Evolutionary conservation across 2,113 vertebrate genomes (phyloP), one percentile per base, ranked within the genome.

Genomic region (Strigops habroptila): DNA sequence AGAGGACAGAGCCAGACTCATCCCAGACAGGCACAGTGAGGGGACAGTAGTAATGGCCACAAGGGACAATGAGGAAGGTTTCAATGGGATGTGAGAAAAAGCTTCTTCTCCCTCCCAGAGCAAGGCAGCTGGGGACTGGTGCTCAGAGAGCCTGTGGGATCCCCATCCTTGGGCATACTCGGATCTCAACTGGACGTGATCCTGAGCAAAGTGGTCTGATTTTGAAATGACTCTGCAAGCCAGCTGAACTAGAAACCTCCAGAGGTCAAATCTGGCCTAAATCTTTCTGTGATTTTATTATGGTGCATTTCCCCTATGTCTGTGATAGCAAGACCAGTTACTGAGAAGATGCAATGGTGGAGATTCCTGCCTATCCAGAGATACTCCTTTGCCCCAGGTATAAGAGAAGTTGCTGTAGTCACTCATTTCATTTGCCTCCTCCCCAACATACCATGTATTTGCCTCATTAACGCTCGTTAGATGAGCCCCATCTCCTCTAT

Each of bases 11-110:
- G 30, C 24, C 46, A 78, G 31, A 4, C 62, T 16, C 28, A 23
- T 74, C n/a, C 31, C 63, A 30, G 37, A 67, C 59, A 39, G 17
- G 18, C 46, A 31, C 44, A 48, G 59, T 35, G 39, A 77, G 46
- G 39, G 49, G 16, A 28, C 0, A 0, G 39, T 23, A 48, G 35
- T 43, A 39, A 39, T 1, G 1, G 30, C 51, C 51, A 27, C 24
- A 41, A 30, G 24, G 23, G 12, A 18, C 39, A 30, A 22, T 12
- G 15, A 79, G n/a, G 16, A 23, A 63, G 24, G 21, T 39, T 77
- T 60, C 30, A n/a, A 14, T 25, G 55, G 44, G 21, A 18, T 0
- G 1, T 5, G 7, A 81, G 65, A 70, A 59, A 18, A 85, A 41
- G 24, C 49, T 82, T 48, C 75, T 77, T 60, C 16, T 62, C 16